A percentile compares a stretch with the other conserved stretches of the same genome.
phyloP scores from a whole-genome alignment of 2,113 vertebrate species.

The Canis aureus region DNA sequence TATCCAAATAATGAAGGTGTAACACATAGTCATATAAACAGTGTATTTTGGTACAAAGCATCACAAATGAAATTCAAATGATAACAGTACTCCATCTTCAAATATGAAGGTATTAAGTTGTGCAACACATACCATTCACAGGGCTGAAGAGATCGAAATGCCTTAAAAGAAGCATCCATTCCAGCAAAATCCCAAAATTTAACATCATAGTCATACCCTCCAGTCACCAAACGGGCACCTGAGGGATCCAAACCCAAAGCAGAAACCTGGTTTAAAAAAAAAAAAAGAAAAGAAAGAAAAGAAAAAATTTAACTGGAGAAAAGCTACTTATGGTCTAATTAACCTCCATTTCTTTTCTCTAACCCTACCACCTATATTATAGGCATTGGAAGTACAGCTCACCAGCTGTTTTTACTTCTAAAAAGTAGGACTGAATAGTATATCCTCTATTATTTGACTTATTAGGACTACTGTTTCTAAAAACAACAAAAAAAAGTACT shows the following conservation, averaged over 20 bases:
- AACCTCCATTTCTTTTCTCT: not conserved
- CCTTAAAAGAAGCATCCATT: constrained; percentile 96
- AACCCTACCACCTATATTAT: not conserved
- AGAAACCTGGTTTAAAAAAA: constrained; percentile 90
- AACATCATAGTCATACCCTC: constrained; percentile 96
- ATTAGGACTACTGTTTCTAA: not conserved
- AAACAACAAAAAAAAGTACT: not conserved
- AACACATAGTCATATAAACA: not conserved
- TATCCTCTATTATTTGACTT: constrained; percentile 27
- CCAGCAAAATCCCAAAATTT: constrained; percentile 99
- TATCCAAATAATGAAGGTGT: not conserved
- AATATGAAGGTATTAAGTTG: not conserved
- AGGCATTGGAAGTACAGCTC: not conserved
- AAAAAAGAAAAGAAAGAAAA: not conserved
- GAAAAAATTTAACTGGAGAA: not conserved
- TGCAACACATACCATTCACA: constrained; percentile 94
- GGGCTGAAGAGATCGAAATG: constrained; percentile 96
- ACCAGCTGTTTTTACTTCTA: not conserved
- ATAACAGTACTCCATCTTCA: constrained; percentile 19
- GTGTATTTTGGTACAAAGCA: not conserved
- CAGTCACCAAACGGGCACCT: constrained; percentile 96
- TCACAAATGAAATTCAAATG: not conserved
- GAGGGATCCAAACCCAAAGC: constrained; percentile 97
- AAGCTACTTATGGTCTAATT: not conserved
- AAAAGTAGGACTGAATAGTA: not conserved